Base-by-base conservation (phyloP, 1,140 invertebrate genomes). In the Arctopsyche grandis region DNA sequence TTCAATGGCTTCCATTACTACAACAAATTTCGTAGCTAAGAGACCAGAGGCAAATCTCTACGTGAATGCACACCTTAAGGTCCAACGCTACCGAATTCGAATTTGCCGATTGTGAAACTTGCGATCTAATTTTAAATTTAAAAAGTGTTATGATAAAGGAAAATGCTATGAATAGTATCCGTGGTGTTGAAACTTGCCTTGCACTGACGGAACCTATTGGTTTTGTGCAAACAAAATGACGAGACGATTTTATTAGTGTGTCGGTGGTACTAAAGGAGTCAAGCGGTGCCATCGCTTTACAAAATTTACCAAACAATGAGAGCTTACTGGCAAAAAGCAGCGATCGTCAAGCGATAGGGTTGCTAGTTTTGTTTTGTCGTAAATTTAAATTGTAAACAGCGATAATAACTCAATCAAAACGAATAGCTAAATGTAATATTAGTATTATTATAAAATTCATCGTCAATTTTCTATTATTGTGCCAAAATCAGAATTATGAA, bases 121-220 rank as follows among this genome's bases (percentile, higher is more conserved):
- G 3, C 29, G 29, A 38, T 38, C 29, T 7, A 38, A 38, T 1
- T 38, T 7, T 4, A 38, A 38, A 38, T 38, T 38, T 38, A 38
- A 38, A 38, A 38, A 38, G 7, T n/a, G 7, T 38, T 4, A 7
- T 38, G 7, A 38, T 38, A 38, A 38, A 38, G 29, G 29, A 38
- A 38, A 38, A 7, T 7, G 1, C 29, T 7, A 38, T 38, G 29
- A 38, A 38, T 38, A 38, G 29, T 7, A 38, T 38, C 29, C 1
- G 29, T 38, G 29, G 29, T 38, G 29, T 38, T 38, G 21, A 19
- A 66, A 26, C 24, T 52, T 56, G 71, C 71, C 71, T 74, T 52
- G 71, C 71, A 74, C 71, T 74, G 48, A 52, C 71, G 22, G 71
- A 74, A 74, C 71, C 71, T 56, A 74, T 74, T 74, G 14, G 19